phyloP scores from a whole-genome alignment of 2,797 vertebrate genomes.

The Hipposideros larvatus region DNA sequence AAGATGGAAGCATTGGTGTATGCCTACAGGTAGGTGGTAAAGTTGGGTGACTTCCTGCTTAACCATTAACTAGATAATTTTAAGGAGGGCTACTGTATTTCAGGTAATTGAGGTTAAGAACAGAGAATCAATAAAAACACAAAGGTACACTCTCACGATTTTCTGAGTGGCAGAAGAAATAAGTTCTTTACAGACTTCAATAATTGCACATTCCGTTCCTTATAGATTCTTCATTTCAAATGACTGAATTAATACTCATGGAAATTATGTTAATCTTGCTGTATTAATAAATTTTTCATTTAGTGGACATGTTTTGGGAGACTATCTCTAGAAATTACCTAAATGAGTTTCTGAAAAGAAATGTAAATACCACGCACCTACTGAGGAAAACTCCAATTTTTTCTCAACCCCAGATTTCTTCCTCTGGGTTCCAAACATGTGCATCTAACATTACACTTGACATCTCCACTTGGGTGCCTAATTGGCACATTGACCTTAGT shows the following conservation, averaged over 20 bases:
- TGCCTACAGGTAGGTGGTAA: no score
- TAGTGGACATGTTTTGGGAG: conserved; percentile 13
- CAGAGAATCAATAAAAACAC: neutral
- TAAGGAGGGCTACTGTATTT: neutral
- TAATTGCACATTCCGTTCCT: neutral
- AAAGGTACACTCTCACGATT: neutral
- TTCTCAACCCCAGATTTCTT: neutral
- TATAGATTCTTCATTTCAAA: conserved; percentile 1
- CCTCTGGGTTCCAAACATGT: neutral
- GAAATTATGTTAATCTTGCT: neutral
- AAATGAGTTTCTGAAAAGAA: conserved; percentile 16
- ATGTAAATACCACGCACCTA: neutral
- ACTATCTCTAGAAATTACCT: neutral
- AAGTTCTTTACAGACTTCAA: neutral
- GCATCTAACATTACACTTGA: neutral
- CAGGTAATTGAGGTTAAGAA: neutral
- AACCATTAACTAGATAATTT: conserved; percentile 17
- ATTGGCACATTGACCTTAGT: neutral
- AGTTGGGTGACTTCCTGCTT: neutral
- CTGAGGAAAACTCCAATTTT: neutral
- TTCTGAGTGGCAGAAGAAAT: neutral
- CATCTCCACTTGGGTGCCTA: neutral
- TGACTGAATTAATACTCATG: neutral
- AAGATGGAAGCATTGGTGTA: neutral
- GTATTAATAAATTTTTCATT: neutral